phyloP scores from a whole-genome alignment of 1,140 invertebrate species.

The Drosophila suzukii region DNA sequence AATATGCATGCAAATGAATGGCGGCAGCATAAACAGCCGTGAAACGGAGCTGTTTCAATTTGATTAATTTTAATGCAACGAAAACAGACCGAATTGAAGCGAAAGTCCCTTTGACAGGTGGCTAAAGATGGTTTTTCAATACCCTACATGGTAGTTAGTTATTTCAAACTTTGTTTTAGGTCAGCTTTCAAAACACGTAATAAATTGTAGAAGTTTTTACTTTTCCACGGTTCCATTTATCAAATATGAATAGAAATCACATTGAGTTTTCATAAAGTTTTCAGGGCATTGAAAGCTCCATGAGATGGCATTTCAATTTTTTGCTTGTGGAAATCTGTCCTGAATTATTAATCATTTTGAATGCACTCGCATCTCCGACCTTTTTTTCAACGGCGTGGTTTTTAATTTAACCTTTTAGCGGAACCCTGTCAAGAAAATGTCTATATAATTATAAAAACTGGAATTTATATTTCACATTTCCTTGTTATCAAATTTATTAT shows the following conservation, averaged over 20 bases:
- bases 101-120: not conserved
- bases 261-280: not conserved
- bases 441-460: conserved; percentile 37
- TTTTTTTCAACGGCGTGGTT: not conserved
- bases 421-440: not conserved
- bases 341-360: conserved; percentile 36
- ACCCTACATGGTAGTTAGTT: not conserved
- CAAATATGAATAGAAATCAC: not conserved
- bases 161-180: not conserved
- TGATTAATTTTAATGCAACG: conserved; percentile 31
- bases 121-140: conserved; percentile 7
- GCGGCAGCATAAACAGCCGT: conserved; percentile 23
- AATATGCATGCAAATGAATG: conserved; percentile 32
- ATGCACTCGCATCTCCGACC: not conserved
- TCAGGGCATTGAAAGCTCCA: conserved; percentile 6
- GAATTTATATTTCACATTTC: conserved; percentile 60
- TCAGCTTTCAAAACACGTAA: not conserved
- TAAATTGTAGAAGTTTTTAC: not conserved
- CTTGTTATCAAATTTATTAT: conserved; percentile 70
- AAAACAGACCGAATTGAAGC: conserved; percentile 2
- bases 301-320: not conserved
- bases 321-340: not conserved
- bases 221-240: not conserved
- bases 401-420: conserved; percentile 1
- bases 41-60: conserved; percentile 33